Conservation (phyloP, 2,113 vertebrate species). For the Cavia aperea region DNA sequence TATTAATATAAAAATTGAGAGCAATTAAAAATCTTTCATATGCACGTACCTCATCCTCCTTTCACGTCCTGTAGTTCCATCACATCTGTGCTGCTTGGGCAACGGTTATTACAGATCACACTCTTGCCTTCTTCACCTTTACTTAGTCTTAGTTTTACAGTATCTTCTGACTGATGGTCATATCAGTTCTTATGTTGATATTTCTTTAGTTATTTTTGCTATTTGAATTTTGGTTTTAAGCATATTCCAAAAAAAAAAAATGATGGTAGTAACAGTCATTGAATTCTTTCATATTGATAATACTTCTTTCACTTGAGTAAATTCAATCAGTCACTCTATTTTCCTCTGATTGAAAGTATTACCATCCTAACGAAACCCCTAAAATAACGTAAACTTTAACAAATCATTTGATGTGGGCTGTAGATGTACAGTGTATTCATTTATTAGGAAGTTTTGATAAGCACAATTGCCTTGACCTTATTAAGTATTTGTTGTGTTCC, state of each 20-base stretch:
- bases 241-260: neutral
- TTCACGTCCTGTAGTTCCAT: neutral
- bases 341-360: constrained; percentile 25
- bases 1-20: neutral
- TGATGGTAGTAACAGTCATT: neutral
- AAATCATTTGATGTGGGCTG: neutral
- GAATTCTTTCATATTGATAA: neutral
- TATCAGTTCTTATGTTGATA: neutral
- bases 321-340: constrained; percentile 3
- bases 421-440: neutral
- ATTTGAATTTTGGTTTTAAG: neutral
- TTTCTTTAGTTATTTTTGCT: neutral
- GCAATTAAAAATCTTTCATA: neutral
- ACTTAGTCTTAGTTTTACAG: neutral
- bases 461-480: neutral
- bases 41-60: neutral
- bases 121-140: neutral
- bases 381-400: constrained; percentile 10
- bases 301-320: neutral
- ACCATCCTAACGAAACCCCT: neutral
- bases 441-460: neutral
- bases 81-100: neutral
- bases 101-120: neutral
- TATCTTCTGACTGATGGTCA: neutral
- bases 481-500: neutral